Conservation (phyloP, 2,113 vertebrate species). For the Aviceda subcristata region DNA sequence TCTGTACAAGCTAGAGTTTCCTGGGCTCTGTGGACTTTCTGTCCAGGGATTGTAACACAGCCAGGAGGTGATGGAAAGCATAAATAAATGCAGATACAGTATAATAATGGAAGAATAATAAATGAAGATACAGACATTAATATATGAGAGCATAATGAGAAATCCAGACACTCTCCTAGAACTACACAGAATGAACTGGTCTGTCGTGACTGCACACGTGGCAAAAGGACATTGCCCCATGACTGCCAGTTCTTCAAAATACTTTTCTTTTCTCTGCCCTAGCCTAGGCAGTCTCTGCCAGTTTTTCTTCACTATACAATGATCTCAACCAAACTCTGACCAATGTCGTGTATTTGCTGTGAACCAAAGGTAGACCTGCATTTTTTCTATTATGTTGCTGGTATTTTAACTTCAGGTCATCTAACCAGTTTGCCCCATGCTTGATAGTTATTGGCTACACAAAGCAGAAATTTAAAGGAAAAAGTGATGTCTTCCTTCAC, state of each 20-base stretch:
- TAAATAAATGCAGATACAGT: neutral
- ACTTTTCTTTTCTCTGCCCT: neutral
- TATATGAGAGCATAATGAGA: neutral
- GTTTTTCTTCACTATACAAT: neutral
- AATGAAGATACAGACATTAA: neutral
- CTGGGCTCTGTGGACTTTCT: neutral
- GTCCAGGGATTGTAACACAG: neutral
- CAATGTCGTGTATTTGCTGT: neutral
- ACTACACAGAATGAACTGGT: neutral
- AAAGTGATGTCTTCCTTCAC: neutral
- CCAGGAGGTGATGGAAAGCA: conserved; percentile 6
- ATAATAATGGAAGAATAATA: neutral
- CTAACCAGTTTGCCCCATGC: neutral
- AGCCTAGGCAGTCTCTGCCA: neutral
- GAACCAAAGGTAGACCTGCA: neutral
- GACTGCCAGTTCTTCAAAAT: neutral
- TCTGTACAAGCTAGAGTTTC: neutral
- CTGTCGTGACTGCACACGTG: neutral
- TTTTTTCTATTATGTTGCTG: neutral
- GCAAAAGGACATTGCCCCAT: neutral
- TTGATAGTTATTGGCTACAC: neutral
- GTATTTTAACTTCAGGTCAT: neutral
- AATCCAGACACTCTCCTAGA: neutral
- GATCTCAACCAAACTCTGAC: neutral
- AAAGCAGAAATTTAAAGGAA: neutral